Evolutionary conservation across 2,797 vertebrate species (phyloP).

Genomic region (Helostoma temminkii): DNA sequence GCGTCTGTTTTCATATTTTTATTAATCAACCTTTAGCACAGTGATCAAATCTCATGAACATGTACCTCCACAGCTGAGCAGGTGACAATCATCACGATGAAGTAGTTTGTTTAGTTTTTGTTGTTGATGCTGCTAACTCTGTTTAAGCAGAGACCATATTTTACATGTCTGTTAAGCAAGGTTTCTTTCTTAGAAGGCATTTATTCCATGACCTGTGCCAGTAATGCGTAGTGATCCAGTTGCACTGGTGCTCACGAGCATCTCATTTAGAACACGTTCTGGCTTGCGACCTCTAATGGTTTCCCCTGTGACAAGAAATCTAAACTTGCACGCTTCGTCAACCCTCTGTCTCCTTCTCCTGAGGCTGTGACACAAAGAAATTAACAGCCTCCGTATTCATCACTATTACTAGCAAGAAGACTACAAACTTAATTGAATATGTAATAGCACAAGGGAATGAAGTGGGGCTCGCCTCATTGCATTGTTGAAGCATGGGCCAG

Average conservation of each 20-base stretch:
- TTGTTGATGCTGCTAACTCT: background rate
- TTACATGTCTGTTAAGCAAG: background rate
- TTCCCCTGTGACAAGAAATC: slow-evolving; percentile 58
- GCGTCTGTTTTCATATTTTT: too few relatives aligned
- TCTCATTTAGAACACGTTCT: slow-evolving; percentile 59
- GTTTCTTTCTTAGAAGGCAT: slow-evolving; percentile 17
- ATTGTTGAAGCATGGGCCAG: slow-evolving; percentile 44
- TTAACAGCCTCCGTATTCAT: slow-evolving; percentile 71
- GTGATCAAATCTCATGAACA: too few relatives aligned
- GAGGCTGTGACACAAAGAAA: slow-evolving; percentile 63
- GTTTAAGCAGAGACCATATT: background rate
- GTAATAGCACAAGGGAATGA: slow-evolving; percentile 53
- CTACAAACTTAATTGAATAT: slow-evolving; percentile 70
- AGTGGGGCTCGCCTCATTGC: slow-evolving; percentile 52
- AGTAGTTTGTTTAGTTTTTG: too few relatives aligned
- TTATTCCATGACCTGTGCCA: slow-evolving; percentile 2
- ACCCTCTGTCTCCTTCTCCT: slow-evolving; percentile 47
- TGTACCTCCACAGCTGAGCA: background rate
- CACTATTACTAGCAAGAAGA: slow-evolving; percentile 57
- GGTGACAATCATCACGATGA: too few relatives aligned
- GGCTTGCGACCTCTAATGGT: slow-evolving; percentile 59
- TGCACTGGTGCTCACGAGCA: slow-evolving; percentile 9
- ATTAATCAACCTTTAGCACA: too few relatives aligned
- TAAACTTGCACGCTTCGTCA: slow-evolving; percentile 61
- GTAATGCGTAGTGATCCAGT: background rate